phyloP scores from a whole-genome alignment of 2,888 invertebrate genomes.

The Agrotis exclamationis region DNA sequence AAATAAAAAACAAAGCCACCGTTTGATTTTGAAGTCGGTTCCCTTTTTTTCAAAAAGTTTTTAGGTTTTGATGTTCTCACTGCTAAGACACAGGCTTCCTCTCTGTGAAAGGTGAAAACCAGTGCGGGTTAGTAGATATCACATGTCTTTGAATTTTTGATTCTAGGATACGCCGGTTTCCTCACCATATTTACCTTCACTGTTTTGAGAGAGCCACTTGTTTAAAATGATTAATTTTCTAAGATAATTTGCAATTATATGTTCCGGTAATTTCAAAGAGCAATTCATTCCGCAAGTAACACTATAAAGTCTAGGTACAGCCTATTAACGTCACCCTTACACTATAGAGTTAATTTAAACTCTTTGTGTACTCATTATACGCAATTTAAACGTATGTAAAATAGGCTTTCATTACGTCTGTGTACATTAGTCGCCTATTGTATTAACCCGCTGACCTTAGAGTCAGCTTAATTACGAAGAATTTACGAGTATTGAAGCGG shows the following conservation, averaged over 20 bases:
- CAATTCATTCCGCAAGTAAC: constrained; percentile 20
- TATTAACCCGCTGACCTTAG: constrained; percentile 62
- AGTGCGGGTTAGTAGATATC: too few relatives aligned
- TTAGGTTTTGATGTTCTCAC: too few relatives aligned
- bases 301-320: constrained; percentile 30
- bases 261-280: constrained; percentile 23
- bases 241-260: constrained; percentile 16
- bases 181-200: too few relatives aligned
- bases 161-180: too few relatives aligned
- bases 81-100: too few relatives aligned
- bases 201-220: too few relatives aligned
- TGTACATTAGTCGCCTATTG: constrained; percentile 59
- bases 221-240: too few relatives aligned
- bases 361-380: constrained; percentile 48
- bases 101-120: too few relatives aligned
- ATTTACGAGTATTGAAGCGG: constrained; percentile 68
- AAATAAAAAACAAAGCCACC: too few relatives aligned
- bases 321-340: constrained; percentile 30
- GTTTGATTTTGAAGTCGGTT: too few relatives aligned
- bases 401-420: constrained; percentile 49
- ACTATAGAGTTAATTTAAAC: constrained; percentile 54
- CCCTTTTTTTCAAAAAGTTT: too few relatives aligned
- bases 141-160: too few relatives aligned
- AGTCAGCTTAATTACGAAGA: constrained; percentile 68
- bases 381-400: constrained; percentile 55